These are phyloP conservation scores for Coelopa frigida DNA, from an alignment of 1,140 invertebrate species.

Conservation along the genomic window DNA sequence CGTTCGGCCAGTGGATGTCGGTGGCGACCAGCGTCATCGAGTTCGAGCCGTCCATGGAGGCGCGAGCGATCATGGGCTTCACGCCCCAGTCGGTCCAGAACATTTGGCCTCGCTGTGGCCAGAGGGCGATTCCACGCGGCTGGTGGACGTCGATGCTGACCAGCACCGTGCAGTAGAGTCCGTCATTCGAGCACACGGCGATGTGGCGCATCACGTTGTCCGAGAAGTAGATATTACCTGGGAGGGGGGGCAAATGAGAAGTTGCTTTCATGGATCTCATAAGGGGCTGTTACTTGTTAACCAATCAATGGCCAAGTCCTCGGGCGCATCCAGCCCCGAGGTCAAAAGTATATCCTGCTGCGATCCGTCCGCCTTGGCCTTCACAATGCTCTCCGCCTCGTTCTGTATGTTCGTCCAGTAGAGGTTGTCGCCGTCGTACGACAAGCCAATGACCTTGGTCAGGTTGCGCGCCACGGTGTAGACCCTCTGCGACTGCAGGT, in stretches of 20 bases:
- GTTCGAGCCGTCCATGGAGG: slow-evolving; percentile 75
- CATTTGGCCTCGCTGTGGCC: slow-evolving; percentile 60
- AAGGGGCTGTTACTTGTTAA: slow-evolving; percentile 49
- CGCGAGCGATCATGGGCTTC: slow-evolving; percentile 63
- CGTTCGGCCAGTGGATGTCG: slow-evolving; percentile 76
- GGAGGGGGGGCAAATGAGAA: neutral
- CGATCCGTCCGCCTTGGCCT: slow-evolving; percentile 50
- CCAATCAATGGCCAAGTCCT: slow-evolving; percentile 76
- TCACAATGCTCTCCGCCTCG: slow-evolving; percentile 59
- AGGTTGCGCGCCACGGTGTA: slow-evolving; percentile 47
- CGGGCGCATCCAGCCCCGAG: slow-evolving; percentile 61
- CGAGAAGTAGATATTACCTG: slow-evolving; percentile 66
- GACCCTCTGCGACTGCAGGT: slow-evolving; percentile 45
- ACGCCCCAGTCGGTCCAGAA: slow-evolving; percentile 83
- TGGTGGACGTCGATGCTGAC: slow-evolving; percentile 51
- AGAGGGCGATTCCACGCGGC: slow-evolving; percentile 57
- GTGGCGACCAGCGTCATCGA: slow-evolving; percentile 55
- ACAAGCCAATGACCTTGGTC: slow-evolving; percentile 58
- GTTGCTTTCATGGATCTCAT: slow-evolving; percentile 47
- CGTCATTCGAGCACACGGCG: slow-evolving; percentile 62
- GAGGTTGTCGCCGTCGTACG: slow-evolving; percentile 57
- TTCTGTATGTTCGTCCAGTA: slow-evolving; percentile 67
- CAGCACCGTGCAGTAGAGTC: slow-evolving; percentile 55
- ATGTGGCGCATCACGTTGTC: slow-evolving; percentile 65
- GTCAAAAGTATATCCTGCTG: slow-evolving; percentile 53